Conservation (phyloP, 1,140 invertebrate genomes). For the Macrocentrus cingulum region DNA sequence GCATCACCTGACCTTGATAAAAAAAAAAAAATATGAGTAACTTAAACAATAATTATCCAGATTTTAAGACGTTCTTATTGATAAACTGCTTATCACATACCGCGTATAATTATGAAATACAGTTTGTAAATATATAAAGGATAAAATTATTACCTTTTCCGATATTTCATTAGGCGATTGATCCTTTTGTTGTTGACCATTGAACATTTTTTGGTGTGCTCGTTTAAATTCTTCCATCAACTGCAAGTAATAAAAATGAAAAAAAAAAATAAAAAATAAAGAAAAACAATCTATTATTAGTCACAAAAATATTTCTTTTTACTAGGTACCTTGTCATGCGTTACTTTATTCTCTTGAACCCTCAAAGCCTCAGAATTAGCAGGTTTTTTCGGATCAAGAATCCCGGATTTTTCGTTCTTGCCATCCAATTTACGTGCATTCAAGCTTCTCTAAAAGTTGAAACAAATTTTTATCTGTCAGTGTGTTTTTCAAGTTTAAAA, state of each 20-base stretch:
- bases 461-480: too few species aligned
- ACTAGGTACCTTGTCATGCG: constrained; percentile 50
- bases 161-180: constrained; percentile 23
- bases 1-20: too few species aligned
- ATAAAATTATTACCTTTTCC: constrained; percentile 1
- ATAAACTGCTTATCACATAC: too few species aligned
- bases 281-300: constrained; percentile 9
- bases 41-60: too few species aligned
- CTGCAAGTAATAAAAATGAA: constrained; percentile 46
- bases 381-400: constrained; percentile 38
- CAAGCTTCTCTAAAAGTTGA: constrained; percentile 35
- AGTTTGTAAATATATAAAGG: neutral
- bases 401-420: constrained; percentile 32
- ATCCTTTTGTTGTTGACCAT: constrained; percentile 49
- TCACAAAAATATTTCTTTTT: constrained; percentile 17
- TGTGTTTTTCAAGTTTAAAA: too few species aligned
- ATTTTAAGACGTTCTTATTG: too few species aligned
- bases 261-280: constrained; percentile 5
- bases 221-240: constrained; percentile 87
- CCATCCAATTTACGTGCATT: constrained; percentile 39
- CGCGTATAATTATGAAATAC: too few species aligned
- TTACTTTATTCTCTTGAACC: constrained; percentile 51
- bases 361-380: constrained; percentile 43
- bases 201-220: constrained; percentile 83
- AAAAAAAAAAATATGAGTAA: too few species aligned